phyloP scores from a whole-genome alignment of 2,888 invertebrate species.

The Meiosimyza decipiens region DNA sequence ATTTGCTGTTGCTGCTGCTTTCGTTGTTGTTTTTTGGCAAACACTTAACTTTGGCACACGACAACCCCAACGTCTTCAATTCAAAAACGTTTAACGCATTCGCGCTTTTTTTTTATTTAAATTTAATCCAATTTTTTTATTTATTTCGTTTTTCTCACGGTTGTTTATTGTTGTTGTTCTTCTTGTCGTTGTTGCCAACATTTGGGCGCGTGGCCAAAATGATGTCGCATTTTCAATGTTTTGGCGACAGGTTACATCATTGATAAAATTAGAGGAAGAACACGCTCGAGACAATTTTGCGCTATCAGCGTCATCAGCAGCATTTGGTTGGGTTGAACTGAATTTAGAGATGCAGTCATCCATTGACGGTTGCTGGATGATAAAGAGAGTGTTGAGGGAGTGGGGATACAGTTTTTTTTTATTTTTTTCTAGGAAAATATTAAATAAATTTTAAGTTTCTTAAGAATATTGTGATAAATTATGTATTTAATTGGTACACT shows the following conservation, averaged over 20 bases:
- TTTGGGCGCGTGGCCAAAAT: constrained; percentile 58
- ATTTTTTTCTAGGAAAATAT: no score
- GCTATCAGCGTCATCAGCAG: background rate
- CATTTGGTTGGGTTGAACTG: background rate
- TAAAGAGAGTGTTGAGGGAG: no score
- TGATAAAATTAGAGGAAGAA: constrained; percentile 61
- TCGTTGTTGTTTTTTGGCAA: constrained; percentile 54
- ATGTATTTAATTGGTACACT: no score
- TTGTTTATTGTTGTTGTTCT: constrained; percentile 34
- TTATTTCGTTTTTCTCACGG: constrained; percentile 26
- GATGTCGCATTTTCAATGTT: constrained; percentile 35
- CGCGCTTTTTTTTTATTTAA: constrained; percentile 46
- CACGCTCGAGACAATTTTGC: constrained; percentile 14
- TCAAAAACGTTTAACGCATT: constrained; percentile 60
- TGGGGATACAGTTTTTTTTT: background rate
- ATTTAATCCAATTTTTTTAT: constrained; percentile 31
- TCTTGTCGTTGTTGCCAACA: constrained; percentile 32
- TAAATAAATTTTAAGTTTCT: no score
- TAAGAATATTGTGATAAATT: no score
- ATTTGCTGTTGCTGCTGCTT: constrained; percentile 33
- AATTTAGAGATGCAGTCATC: constrained; percentile 12
- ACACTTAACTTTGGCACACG: constrained; percentile 57
- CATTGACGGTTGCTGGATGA: background rate
- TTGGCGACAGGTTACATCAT: constrained; percentile 62
- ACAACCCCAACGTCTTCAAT: constrained; percentile 52